Evolutionary conservation across 2,797 vertebrate genomes (phyloP).

Genomic region (Hoplostethus atlanticus): DNA sequence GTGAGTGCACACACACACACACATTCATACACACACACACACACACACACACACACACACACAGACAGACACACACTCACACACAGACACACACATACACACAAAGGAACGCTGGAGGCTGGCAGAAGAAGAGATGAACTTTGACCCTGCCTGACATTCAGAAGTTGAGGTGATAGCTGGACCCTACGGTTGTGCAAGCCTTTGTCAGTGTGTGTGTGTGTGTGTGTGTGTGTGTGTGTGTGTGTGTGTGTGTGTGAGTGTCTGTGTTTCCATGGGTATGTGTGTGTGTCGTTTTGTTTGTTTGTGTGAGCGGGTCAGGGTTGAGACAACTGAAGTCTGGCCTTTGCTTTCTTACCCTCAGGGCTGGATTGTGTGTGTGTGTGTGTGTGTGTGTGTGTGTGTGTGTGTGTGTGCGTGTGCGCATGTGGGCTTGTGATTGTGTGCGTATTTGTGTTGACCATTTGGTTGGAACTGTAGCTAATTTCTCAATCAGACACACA

Average conservation of each 20-base stretch:
- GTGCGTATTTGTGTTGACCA: conserved; percentile 72
- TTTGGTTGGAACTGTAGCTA: conserved; percentile 83
- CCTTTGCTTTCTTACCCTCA: conserved; percentile 80
- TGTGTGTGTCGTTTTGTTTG: conserved; percentile 71
- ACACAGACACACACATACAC: conserved; percentile 38
- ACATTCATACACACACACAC: conserved; percentile 17
- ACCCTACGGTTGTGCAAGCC: conserved; percentile 32
- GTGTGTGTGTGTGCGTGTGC: conserved; percentile 17
- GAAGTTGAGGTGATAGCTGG: conserved; percentile 73
- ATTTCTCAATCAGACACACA: conserved; percentile 84
- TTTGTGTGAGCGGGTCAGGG: conserved; percentile 80
- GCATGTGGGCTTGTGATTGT: not conserved
- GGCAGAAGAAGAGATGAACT: conserved; percentile 77
- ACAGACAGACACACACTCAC: conserved; percentile 13
- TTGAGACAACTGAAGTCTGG: conserved; percentile 86
- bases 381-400: conserved; percentile 25
- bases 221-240: conserved; percentile 46
- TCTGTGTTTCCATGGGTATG: conserved; percentile 45
- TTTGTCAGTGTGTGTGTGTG: conserved; percentile 31
- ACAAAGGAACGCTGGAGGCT: conserved; percentile 68
- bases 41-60: conserved; percentile 21
- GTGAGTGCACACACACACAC: conserved; percentile 33
- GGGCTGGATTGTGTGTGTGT: conserved; percentile 65
- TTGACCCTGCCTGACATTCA: conserved; percentile 80
- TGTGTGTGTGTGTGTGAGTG: conserved; percentile 48